These are phyloP conservation scores for Anniella stebbinsi DNA, from an alignment of 2,797 vertebrate genomes.

Conservation along the genomic window DNA sequence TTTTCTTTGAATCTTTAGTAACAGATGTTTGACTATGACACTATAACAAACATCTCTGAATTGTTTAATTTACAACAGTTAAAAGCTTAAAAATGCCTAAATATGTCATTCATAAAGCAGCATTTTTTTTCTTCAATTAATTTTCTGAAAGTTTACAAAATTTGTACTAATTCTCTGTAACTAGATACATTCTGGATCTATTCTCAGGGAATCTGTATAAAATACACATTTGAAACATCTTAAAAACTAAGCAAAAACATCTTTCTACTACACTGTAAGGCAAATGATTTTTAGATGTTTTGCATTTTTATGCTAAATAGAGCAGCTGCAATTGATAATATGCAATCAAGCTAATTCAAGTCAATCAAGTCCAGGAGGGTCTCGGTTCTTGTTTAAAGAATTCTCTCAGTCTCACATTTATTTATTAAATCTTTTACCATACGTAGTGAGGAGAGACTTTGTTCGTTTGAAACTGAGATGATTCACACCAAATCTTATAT, in stretches of 20 bases:
- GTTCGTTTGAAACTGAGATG: conserved; percentile 61
- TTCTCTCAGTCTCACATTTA: conserved; percentile 69
- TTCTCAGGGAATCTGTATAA: conserved; percentile 81
- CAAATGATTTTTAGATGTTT: conserved; percentile 84
- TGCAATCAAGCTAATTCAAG: conserved; percentile 86
- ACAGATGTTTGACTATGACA: conserved; percentile 68
- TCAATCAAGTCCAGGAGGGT: conserved; percentile 85
- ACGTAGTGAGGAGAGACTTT: conserved; percentile 62
- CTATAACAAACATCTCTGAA: conserved; percentile 74
- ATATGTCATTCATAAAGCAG: conserved; percentile 79
- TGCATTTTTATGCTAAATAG: conserved; percentile 85
- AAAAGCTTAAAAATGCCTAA: conserved; percentile 76
- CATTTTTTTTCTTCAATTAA: conserved; percentile 83
- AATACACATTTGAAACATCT: conserved; percentile 85
- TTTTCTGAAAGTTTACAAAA: conserved; percentile 84
- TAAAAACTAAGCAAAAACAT: conserved; percentile 85
- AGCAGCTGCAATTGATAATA: conserved; percentile 85
- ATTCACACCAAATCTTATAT: conserved; percentile 48
- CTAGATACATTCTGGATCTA: conserved; percentile 80
- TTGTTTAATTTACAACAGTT: conserved; percentile 79
- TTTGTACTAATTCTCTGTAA: conserved; percentile 84
- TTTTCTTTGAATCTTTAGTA: conserved; percentile 71
- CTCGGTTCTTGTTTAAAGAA: conserved; percentile 82
- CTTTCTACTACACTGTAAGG: conserved; percentile 81
- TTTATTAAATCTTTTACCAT: conserved; percentile 74